Evolutionary conservation across 2,888 invertebrate genomes (phyloP), one percentile per base, ranked within the genome.

Genomic region (Geophilus truncorum): DNA sequence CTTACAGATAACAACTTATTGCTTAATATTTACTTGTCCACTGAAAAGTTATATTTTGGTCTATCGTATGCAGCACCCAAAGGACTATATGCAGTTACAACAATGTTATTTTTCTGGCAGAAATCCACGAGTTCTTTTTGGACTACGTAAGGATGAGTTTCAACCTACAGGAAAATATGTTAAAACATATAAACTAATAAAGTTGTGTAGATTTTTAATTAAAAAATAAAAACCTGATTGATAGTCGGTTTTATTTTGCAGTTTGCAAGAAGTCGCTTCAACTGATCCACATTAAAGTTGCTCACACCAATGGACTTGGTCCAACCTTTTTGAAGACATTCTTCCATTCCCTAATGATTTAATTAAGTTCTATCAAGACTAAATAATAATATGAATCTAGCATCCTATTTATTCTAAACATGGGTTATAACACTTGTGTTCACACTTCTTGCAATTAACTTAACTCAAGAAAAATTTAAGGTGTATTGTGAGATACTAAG

Each of bases 281-380:
- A 89, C 88, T 96, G 96, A 25, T 89, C 88, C 34, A 88, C 88
- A 86, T 92, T 95, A 86, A 94, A 92, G 86, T 96, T 96, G 0
- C 95, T 96, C 4, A 96, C 86, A 0, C 96, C 96, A 84, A 96
- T 93, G 10, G 94, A 90, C 84, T 91, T 93, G 0, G 92, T 89
- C 25, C 91, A 89, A 0, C 94, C 94, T 0, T 88, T 88, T 34
- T 90, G 89, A 28, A 93, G 92, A 84, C 92, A 89, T 82, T 90
- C 89, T 84, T 93, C 90, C 89, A 94, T 89, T 82, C 90, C 90
- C 90, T 92, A 86, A n/a, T n/a, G n/a, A n/a, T n/a, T n/a, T n/a
- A n/a, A n/a, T n/a, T n/a, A n/a, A n/a, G n/a, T n/a, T n/a, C n/a
- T n/a, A n/a, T n/a, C n/a, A n/a, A n/a, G n/a, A n/a, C n/a, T n/a